A percentile compares a stretch with the other conserved stretches of the same genome.
phyloP scores from a whole-genome alignment of 2,888 invertebrate species.

The Coecobrya sp. region DNA sequence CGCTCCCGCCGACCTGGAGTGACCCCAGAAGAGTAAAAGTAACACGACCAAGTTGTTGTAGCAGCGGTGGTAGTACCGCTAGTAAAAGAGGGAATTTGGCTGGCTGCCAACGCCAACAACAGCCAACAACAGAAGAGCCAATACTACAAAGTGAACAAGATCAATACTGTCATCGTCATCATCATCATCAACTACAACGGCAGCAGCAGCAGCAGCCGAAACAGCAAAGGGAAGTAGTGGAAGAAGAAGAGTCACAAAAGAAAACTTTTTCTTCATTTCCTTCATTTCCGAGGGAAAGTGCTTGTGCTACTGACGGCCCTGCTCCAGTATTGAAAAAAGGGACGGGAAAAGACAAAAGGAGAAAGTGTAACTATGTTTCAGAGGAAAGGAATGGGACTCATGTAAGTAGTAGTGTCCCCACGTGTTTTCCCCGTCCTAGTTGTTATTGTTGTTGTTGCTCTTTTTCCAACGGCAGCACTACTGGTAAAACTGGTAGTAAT shows the following conservation, averaged over 20 bases:
- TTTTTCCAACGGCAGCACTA: background rate
- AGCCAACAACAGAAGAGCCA: constrained; percentile 46
- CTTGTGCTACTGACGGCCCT: background rate
- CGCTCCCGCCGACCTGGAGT: constrained; percentile 64
- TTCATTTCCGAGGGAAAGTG: constrained; percentile 54
- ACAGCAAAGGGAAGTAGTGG: background rate
- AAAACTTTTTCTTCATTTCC: constrained; percentile 71
- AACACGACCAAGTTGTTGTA: constrained; percentile 29
- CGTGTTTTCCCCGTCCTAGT: constrained; percentile 52
- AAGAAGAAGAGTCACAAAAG: constrained; percentile 61
- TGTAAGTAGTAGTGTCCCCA: constrained; percentile 31
- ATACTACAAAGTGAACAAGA: constrained; percentile 49
- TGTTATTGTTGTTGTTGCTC: constrained; percentile 36
- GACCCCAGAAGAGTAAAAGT: constrained; percentile 63
- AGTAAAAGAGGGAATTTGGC: constrained; percentile 62
- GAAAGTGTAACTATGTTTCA: constrained; percentile 34
- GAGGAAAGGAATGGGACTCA: constrained; percentile 43
- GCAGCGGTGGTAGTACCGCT: background rate
- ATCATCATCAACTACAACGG: constrained; percentile 18
- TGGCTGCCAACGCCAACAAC: constrained; percentile 54
- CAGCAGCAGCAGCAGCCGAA: background rate
- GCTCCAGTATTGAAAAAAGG: background rate
- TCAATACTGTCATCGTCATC: constrained; percentile 72
- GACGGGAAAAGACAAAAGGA: constrained; percentile 24
- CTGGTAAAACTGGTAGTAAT: constrained; percentile 42